Evolutionary conservation across 2,888 invertebrate species (phyloP).

Genomic region (Perizoma affinitatum): DNA sequence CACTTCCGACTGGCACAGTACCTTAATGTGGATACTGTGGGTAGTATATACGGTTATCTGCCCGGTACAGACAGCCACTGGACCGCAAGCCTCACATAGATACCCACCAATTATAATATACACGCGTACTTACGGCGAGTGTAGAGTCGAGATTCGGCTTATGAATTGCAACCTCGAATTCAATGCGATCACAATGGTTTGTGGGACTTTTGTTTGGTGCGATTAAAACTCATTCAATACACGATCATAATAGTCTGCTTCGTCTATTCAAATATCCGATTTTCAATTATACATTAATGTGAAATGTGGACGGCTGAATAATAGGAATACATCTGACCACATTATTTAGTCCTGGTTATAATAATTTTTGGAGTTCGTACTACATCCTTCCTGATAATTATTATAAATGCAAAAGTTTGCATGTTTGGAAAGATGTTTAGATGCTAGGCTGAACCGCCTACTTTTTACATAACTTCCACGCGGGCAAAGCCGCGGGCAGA

Average conservation of each 20-base stretch:
- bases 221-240: conserved; percentile 62
- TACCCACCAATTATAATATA: conserved; percentile 55
- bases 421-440: no score
- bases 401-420: no score
- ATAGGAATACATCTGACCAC: conserved; percentile 16
- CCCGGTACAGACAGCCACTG: conserved; percentile 59
- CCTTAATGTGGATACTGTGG: conserved; percentile 51
- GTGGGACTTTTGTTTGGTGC: conserved; percentile 53
- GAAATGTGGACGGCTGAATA: background rate
- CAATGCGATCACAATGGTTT: conserved; percentile 59
- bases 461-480: no score
- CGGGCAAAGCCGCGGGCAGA: no score
- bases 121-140: conserved; percentile 52
- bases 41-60: conserved; percentile 63
- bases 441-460: no score
- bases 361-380: no score
- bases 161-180: conserved; percentile 66
- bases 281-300: conserved; percentile 39
- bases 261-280: conserved; percentile 49
- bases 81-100: conserved; percentile 68
- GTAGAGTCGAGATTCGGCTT: conserved; percentile 68
- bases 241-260: conserved; percentile 47
- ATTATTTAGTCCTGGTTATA: background rate
- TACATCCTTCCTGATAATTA: no score
- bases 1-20: conserved; percentile 43